Evolutionary conservation across 2,113 vertebrate species (phyloP).

Genomic region (human (Homo sapiens)): GRCh38 chr13:52152501-52153000

Average conservation of each 20-base stretch:
- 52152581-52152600: background rate
- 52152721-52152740: background rate
- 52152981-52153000: background rate
- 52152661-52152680: constrained; percentile 94
- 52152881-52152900: background rate
- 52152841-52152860: background rate
- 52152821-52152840: background rate
- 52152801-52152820: background rate
- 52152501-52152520: constrained; percentile 22
- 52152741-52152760: background rate
- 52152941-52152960: background rate
- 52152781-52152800: background rate
- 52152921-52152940: constrained; percentile 43
- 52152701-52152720: background rate
- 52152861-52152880: background rate
- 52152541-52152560: background rate
- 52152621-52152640: constrained; percentile 92
- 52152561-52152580: background rate
- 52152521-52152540: background rate
- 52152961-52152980: constrained; percentile 47
- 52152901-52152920: background rate
- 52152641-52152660: constrained; percentile 92
- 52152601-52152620: constrained; percentile 94
- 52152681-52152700: constrained; percentile 91
- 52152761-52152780: background rate